Percentiles rank a stretch among this genome's conserved stretches.
These are phyloP conservation scores for Anas capensis DNA, from an alignment of 2,797 vertebrate species.

Conservation along the genomic window DNA sequence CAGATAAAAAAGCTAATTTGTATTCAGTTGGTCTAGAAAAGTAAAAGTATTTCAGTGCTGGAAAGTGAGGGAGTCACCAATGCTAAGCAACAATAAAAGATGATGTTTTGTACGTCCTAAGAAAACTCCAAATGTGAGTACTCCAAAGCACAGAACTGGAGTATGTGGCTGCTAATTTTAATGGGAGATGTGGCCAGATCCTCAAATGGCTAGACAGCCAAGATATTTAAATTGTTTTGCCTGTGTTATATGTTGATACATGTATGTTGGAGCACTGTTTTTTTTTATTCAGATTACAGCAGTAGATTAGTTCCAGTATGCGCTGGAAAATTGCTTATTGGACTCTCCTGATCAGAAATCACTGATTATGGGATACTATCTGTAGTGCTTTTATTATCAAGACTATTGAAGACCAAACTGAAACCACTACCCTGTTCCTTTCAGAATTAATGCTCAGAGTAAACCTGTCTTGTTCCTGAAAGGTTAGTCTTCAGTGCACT, in stretches of 20 bases:
- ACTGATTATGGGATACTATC: constrained; percentile 36
- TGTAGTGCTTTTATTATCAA: constrained; percentile 49
- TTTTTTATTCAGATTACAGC: not conserved
- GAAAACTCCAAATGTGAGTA: not conserved
- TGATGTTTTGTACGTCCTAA: not conserved
- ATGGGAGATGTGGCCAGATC: not conserved
- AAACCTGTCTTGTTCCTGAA: constrained; percentile 28
- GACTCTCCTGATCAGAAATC: constrained; percentile 50
- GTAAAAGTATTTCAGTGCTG: not conserved
- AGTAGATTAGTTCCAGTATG: constrained; percentile 20
- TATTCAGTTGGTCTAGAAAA: not conserved
- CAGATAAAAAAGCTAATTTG: constrained; percentile 7
- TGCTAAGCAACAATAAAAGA: constrained; percentile 15
- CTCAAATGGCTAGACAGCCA: not conserved
- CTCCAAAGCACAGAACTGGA: not conserved
- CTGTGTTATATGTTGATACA: not conserved
- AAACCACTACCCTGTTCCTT: constrained; percentile 27
- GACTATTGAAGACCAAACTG: constrained; percentile 50
- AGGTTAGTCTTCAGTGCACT: constrained; percentile 19
- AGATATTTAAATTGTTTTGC: constrained; percentile 12
- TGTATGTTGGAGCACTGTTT: not conserved
- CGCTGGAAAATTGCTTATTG: constrained; percentile 41
- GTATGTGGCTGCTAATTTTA: not conserved
- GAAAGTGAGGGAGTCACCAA: not conserved
- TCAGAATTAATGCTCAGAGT: constrained; percentile 34